Base-by-base conservation (phyloP, 2,113 vertebrate species). In the Odontesthes bonariensis region DNA sequence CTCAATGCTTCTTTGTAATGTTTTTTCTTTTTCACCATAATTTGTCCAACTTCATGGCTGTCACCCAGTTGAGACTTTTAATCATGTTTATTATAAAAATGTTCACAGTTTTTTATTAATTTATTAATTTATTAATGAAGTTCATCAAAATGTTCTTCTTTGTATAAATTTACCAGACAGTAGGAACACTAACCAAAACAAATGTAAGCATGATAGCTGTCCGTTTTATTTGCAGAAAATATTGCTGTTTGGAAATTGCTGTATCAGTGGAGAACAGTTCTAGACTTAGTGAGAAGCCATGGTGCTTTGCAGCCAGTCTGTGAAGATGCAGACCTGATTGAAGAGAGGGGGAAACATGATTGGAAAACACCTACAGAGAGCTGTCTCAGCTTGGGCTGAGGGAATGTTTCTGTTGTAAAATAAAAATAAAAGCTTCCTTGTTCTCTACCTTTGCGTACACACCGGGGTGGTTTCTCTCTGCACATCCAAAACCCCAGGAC, bases 251-350 rank as follows among this genome's bases (percentile, higher is more conserved):
- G 27, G 42, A 44, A 14, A 44, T 44, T 16, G 22, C 40, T 70
- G 35, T 53, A 27, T 17, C 2, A 31, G 23, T 23, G 6, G 58
- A 44, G 17, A n/a, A 49, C 58, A 51, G 12, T 44, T 63, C 27
- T 1, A 8, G 20, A 20, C 32, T 90, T 63, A 90, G 63, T 83
- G 46, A 27, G 8, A 47, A 10, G 52, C 69, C 73, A 92, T 89
- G 69, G 86, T 91, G 8, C 32, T 54, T 17, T 64, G 33, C 16
- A 92, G 67, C 90, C 89, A 91, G 6, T 78, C 54, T 31, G 51
- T 88, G 74, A 90, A 91, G 35, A 86, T 60, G 54, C 78, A 88
- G 6, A 89, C 81, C 77, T 88, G 66, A 68, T 60, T 52, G 58
- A 73, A 73, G 52, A 73, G 5, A 73, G 35, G 66, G n/a, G 11